Evolutionary conservation across 2,113 vertebrate species (phyloP).

Genomic region (Alethe diademata): DNA sequence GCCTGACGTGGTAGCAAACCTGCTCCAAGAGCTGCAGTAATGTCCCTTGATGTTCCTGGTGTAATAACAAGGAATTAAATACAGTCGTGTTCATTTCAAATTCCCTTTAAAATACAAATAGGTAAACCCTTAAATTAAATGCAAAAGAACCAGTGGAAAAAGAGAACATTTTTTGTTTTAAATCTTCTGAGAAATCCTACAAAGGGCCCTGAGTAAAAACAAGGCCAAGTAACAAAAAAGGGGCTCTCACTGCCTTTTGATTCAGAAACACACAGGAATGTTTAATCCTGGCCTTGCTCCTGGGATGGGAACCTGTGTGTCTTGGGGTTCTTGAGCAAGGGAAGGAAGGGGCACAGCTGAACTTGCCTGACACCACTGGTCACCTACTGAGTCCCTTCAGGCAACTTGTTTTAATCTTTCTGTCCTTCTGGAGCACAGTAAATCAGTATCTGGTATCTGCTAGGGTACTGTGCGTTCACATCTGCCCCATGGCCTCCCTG

Average conservation of each 20-base stretch:
- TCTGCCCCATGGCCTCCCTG: background rate
- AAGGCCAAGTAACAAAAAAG: background rate
- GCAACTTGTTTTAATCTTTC: background rate
- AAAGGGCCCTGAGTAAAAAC: background rate
- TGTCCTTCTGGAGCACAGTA: background rate
- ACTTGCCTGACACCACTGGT: background rate
- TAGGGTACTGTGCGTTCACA: background rate
- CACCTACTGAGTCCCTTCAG: background rate
- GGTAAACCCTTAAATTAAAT: background rate
- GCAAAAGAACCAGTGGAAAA: background rate
- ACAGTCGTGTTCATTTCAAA: background rate
- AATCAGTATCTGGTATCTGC: background rate
- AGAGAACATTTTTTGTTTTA: background rate
- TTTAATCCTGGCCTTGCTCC: background rate
- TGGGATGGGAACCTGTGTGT: background rate
- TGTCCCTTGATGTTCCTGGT: background rate
- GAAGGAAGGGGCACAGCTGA: background rate
- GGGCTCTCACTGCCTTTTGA: background rate
- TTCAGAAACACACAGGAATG: background rate
- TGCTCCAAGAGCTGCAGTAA: background rate
- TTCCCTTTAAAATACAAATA: constrained; percentile 40
- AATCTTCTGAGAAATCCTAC: background rate
- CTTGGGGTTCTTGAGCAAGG: accelerated
- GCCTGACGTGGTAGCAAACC: background rate
- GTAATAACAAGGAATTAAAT: background rate